Conservation (phyloP, 2,797 vertebrate species). For the Trematomus bernacchii region DNA sequence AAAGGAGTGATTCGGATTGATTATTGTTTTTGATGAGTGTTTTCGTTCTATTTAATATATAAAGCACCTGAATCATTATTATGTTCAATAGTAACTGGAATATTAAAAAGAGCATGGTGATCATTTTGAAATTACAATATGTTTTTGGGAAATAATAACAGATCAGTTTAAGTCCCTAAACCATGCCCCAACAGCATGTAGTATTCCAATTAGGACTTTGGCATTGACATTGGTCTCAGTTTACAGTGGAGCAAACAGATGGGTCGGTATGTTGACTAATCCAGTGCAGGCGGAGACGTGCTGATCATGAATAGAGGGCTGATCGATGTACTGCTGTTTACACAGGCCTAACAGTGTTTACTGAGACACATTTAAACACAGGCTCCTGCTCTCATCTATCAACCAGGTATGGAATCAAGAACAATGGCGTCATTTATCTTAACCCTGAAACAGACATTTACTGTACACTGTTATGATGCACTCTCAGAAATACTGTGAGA, state of each 20-base stretch:
- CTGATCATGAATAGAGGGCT: conserved; percentile 80
- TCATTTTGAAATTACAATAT: neutral
- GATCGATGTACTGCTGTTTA: conserved; percentile 84
- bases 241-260: conserved; percentile 78
- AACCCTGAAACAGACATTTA: conserved; percentile 41
- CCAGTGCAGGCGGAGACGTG: conserved; percentile 80
- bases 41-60: neutral
- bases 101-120: neutral
- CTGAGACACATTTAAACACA: conserved; percentile 80
- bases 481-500: conserved; percentile 20
- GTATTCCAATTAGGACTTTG: conserved; percentile 72
- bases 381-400: conserved; percentile 63
- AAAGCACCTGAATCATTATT: neutral
- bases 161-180: neutral
- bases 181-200: conserved; percentile 20
- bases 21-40: neutral
- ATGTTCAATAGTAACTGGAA: neutral
- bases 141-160: neutral
- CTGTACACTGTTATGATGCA: conserved; percentile 37
- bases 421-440: conserved; percentile 48
- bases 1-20: conserved; percentile 5
- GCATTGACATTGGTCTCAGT: conserved; percentile 76
- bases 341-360: conserved; percentile 84
- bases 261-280: conserved; percentile 81
- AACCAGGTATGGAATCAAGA: conserved; percentile 16